Percentiles rank a stretch among this genome's conserved stretches.
Conservation (phyloP, 2,113 vertebrate species). For the Acanthochromis polyacanthus region DNA sequence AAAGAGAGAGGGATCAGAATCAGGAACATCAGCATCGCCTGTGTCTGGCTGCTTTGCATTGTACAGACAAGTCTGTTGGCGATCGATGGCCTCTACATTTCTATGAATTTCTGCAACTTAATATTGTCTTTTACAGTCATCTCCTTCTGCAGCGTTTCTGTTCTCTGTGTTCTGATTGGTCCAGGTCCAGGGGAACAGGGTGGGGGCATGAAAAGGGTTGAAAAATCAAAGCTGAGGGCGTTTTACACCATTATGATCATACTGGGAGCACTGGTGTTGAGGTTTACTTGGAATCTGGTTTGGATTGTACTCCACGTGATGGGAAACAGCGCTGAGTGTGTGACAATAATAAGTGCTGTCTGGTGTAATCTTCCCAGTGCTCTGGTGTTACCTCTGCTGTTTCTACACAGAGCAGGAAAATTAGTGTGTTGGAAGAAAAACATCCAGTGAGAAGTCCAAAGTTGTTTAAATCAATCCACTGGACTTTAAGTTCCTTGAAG, state of each 20-base stretch:
- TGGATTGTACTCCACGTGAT: neutral
- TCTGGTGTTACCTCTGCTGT: conserved; percentile 38
- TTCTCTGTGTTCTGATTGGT: conserved; percentile 1
- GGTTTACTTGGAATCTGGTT: neutral
- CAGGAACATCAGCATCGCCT: too few relatives aligned
- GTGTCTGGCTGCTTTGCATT: too few relatives aligned
- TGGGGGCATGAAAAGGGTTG: neutral
- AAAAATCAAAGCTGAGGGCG: neutral
- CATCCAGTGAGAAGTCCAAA: too few relatives aligned
- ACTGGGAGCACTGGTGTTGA: too few relatives aligned
- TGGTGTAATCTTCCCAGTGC: conserved; percentile 10
- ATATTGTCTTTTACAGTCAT: neutral
- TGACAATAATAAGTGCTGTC: rapidly evolving
- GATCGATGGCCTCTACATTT: rapidly evolving
- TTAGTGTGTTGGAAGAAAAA: neutral
- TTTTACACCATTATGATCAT: too few relatives aligned
- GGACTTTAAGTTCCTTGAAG: too few relatives aligned
- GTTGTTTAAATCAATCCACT: too few relatives aligned
- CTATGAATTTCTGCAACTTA: neutral
- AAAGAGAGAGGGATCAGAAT: too few relatives aligned
- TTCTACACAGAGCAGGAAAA: conserved; percentile 13
- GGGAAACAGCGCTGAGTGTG: rapidly evolving
- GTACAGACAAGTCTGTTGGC: too few relatives aligned
- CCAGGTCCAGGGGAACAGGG: conserved; percentile 7
- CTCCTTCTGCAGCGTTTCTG: conserved; percentile 4